A percentile compares a stretch with the other conserved stretches of the same genome.
These are phyloP conservation scores for Pseudeuparius sepicola DNA, from an alignment of 2,888 invertebrate genomes.

Conservation along the genomic window DNA sequence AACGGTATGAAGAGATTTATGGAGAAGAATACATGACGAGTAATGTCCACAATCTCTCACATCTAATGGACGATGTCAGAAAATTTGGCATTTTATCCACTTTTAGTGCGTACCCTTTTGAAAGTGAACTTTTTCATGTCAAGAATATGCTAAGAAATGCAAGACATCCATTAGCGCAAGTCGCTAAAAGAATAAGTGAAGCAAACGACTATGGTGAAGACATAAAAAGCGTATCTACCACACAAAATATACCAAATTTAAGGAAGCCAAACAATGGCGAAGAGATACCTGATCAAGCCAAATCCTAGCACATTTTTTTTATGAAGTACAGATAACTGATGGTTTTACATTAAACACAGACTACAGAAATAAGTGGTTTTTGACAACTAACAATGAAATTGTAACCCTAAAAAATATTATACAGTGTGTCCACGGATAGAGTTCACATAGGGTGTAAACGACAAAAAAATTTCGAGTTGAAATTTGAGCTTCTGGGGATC, in stretches of 20 bases:
- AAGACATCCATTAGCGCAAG: slow-evolving; percentile 20
- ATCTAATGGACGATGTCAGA: slow-evolving; percentile 30
- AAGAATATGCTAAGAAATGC: slow-evolving; percentile 7
- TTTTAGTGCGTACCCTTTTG: slow-evolving; percentile 10
- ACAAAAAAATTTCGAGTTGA: too few relatives aligned
- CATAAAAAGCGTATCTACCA: slow-evolving; percentile 4
- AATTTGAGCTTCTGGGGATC: too few relatives aligned
- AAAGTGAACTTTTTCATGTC: slow-evolving; percentile 8
- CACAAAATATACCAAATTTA: slow-evolving; percentile 8
- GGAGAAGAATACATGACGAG: slow-evolving; percentile 28
- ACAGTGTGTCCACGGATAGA: too few relatives aligned
- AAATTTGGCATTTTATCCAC: slow-evolving; percentile 11
- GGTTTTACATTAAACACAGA: slow-evolving; percentile 11
- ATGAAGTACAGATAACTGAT: slow-evolving; percentile 8
- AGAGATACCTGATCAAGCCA: slow-evolving; percentile 5
- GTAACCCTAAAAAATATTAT: slow-evolving; percentile 18
- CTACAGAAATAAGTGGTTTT: slow-evolving; percentile 23
- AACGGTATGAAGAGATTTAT: slow-evolving; percentile 12
- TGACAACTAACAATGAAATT: slow-evolving; percentile 20
- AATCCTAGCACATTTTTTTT: slow-evolving; percentile 2
- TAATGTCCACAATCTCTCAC: slow-evolving; percentile 33
- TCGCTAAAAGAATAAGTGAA: slow-evolving; percentile 23
- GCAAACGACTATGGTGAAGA: slow-evolving; percentile 5
- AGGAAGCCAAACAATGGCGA: slow-evolving; percentile 12
- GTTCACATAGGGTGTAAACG: too few relatives aligned